Conservation (phyloP, 53 echinoderm and acorn worm genomes). For the Crossaster papposus region DNA sequence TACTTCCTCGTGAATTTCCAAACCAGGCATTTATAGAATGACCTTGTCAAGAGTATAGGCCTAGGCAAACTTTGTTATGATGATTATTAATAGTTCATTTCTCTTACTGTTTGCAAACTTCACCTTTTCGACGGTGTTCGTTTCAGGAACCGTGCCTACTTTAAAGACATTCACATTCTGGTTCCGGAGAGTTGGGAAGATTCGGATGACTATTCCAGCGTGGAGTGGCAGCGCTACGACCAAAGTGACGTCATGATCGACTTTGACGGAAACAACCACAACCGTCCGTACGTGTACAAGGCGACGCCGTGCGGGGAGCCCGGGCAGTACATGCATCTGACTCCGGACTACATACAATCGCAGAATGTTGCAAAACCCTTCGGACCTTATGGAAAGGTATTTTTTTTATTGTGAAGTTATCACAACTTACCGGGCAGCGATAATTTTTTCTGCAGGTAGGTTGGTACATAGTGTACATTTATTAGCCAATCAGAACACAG, state of each 20-base stretch:
- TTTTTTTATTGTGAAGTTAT: not conserved
- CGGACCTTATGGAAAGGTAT: constrained; percentile 80
- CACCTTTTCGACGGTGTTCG: not conserved
- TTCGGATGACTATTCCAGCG: constrained; percentile 52
- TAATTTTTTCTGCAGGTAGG: too few species aligned
- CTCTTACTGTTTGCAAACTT: too few species aligned
- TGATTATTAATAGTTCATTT: too few species aligned
- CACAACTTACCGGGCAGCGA: too few species aligned
- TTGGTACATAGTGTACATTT: too few species aligned
- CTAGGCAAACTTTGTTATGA: too few species aligned
- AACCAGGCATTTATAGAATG: too few species aligned
- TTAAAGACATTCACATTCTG: constrained; percentile 82
- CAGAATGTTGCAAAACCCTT: constrained; percentile 48
- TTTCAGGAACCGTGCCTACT: constrained; percentile 77
- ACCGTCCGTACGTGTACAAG: constrained; percentile 83
- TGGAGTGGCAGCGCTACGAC: constrained; percentile 84
- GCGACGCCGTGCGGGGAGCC: constrained; percentile 82
- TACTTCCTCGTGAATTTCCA: too few species aligned
- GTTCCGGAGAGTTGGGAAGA: constrained; percentile 84
- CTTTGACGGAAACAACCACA: constrained; percentile 43
- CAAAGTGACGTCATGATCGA: constrained; percentile 88
- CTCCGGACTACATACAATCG: constrained; percentile 78
- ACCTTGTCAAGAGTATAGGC: too few species aligned
- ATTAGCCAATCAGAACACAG: too few species aligned
- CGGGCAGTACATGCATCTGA: constrained; percentile 80